phyloP scores from a whole-genome alignment of 2,888 invertebrate species.

The Adela reaumurella region DNA sequence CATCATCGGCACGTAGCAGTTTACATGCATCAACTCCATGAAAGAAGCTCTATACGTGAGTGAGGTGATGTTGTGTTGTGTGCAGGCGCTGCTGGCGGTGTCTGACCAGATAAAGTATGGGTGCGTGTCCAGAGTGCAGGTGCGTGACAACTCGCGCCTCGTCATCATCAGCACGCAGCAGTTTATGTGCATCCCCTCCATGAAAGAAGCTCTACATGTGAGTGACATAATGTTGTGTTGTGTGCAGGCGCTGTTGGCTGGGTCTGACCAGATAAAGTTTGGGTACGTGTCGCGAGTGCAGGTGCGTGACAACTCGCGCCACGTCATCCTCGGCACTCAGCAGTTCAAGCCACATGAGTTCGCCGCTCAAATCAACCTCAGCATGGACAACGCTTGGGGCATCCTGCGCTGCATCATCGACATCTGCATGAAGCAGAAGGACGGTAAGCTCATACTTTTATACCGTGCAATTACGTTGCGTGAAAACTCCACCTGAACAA shows the following conservation, averaged over 20 bases:
- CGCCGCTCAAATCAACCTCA: conserved; percentile 96
- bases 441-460: conserved; percentile 59
- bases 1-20: conserved; percentile 95
- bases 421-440: conserved; percentile 93
- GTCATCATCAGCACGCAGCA: conserved; percentile 96
- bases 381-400: conserved; percentile 99
- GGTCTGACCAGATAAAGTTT: conserved; percentile 96
- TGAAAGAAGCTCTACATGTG: too few species aligned
- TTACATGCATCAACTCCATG: too few species aligned
- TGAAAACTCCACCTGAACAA: too few species aligned
- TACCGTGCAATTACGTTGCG: too few species aligned
- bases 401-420: conserved; percentile 96
- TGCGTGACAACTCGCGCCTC: conserved; percentile 92
- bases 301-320: conserved; percentile 91
- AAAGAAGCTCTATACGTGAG: too few species aligned
- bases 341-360: conserved; percentile 99
- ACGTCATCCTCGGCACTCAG: conserved; percentile 94
- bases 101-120: conserved; percentile 98
- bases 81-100: conserved; percentile 83
- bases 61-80: too few species aligned
- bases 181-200: too few species aligned
- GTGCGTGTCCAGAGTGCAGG: conserved; percentile 94
- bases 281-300: conserved; percentile 97
- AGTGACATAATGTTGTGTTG: too few species aligned
- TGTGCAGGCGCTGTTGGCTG: conserved; percentile 78